Base-by-base conservation (phyloP, 2,113 vertebrate genomes). In the Scatophagus argus region DNA sequence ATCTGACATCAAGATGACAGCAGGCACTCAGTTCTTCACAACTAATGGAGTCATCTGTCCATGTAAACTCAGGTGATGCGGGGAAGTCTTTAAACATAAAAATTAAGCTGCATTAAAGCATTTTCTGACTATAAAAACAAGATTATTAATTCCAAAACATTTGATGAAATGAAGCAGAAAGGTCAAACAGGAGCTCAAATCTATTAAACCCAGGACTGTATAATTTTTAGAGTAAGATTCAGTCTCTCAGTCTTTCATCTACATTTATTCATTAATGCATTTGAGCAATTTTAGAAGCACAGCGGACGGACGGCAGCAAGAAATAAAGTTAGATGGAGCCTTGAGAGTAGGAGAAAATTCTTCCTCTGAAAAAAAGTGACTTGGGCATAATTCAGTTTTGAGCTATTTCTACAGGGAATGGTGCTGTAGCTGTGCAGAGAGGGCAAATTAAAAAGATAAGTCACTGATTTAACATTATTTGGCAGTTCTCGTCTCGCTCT, bases 381-480 rank as follows among this genome's bases (percentile, higher is more conserved):
- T 77, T 83, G 39, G 46, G 58, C 66, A 44, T 74, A 66, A 84
- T 63, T 85, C 39, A 44, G 29, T 69, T 84, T 59, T 74, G 27
- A 8, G 29, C 12, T 59, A 23, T 60, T 67, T 39, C 55, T 59
- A 6, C 0, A n/a, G 34, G 47, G 39, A 56, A 7, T 56, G n/a
- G 11, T 52, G 27, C 47, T 77, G 47, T 32, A 41, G 29, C 49
- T 49, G 12, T 32, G 23, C 14, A 70, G 12, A 58, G 17, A 51
- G 64, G 47, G 59, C 31, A 66, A 74, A 78, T 73, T 68, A 85
- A 87, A 78, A 27, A 47, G 58, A 55, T 82, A 82, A 68, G 23
- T 84, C 72, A 81, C 43, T 34, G 60, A 63, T 76, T 67, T 69
- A 25, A 77, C 16, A 43, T 58, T 34, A 43, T 79, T 76, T 73